Evolutionary conservation across 2,113 vertebrate species (phyloP).

Genomic region (Narcine bancroftii): DNA sequence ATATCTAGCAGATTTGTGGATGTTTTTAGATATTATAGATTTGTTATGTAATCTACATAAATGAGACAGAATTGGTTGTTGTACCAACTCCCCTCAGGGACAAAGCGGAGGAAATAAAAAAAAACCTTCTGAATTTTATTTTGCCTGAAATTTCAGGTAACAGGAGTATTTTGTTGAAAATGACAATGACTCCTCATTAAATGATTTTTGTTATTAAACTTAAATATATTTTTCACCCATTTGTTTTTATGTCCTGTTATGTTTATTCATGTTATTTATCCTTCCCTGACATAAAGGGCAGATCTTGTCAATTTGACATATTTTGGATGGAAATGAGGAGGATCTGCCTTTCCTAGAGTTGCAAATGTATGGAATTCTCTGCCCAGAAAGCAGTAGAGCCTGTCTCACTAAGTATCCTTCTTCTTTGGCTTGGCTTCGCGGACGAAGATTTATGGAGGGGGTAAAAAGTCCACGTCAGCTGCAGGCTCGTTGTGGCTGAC

Average conservation of each 20-base stretch:
- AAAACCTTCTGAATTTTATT: not conserved
- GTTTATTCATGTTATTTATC: not conserved
- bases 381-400: no score
- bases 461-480: no score
- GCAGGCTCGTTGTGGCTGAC: no score
- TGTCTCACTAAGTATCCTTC: no score
- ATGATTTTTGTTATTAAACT: not conserved
- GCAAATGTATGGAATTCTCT: no score
- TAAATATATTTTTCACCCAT: not conserved
- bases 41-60: conserved; percentile 8
- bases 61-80: conserved; percentile 24
- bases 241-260: not conserved
- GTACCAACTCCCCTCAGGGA: not conserved
- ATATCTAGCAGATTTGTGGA: not conserved
- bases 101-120: conserved; percentile 6
- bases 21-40: conserved; percentile 16
- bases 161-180: not conserved
- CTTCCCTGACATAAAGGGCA: not conserved
- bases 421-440: no score
- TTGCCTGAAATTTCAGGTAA: conserved; percentile 9
- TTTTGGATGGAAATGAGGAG: no score
- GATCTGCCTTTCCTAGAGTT: no score
- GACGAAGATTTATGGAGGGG: no score
- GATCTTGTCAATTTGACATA: not conserved
- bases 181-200: not conserved